Base-by-base conservation (phyloP, 2,113 vertebrate species). In the Hyperopisus bebe region DNA sequence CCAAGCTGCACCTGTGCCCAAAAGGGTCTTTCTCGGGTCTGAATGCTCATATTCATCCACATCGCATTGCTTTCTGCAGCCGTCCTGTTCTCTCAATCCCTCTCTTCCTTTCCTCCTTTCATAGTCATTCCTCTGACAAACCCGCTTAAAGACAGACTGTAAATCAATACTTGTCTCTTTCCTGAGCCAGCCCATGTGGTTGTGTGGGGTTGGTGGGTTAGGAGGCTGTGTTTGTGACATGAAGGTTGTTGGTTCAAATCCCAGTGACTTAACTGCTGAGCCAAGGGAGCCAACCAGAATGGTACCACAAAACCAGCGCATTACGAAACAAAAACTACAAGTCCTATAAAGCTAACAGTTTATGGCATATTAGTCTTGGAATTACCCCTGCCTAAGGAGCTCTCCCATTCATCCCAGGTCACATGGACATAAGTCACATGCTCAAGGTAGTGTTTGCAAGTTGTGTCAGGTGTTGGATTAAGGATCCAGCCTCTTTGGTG, bases 1-100 rank as follows among this genome's bases (percentile, higher is more conserved):
- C 27, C 47, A 74, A 17, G 27, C 27, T 39, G 48, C 90, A 90
- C 90, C 90, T 90, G 90, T 48, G 50, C 19, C 35, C 17, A n/a
- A 90, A 90, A 42, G 86, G 50, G 70, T 90, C 21, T 53, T 35
- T 47, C 31, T 47, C 19, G 1, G 39, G 17, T 46, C 82, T 84
- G 42, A 84, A 84, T 84, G 82, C 17, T 44, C 3, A 84, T 46
- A 84, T 84, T 84, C 82, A 84, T 47, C 85, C 17, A 55, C 48
- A 13, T 27, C 11, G 15, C 19, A 31, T 48, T 1, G 82, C 31
- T 53, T 17, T 84, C 17, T 21, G 42, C 35, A 19, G 39, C 15
- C 77, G 42, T 24, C 77, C 35, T 89, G 21, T 89, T 50, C 74
- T 80, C 70, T 39, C 74, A 19, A 5, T 80, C 17, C 8, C 66